phyloP scores from a whole-genome alignment of 2,888 invertebrate species.

The Abscondita cerata region DNA sequence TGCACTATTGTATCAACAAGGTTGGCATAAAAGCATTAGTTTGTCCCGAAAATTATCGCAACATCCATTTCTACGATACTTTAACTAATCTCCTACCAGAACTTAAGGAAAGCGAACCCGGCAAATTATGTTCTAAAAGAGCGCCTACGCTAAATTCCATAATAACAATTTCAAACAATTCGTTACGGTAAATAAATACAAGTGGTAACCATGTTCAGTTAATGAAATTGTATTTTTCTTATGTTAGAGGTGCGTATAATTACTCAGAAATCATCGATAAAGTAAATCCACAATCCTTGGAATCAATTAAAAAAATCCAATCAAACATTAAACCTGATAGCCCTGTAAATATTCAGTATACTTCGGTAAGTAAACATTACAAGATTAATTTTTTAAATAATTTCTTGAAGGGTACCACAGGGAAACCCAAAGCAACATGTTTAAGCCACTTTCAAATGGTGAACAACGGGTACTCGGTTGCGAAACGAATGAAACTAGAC shows the following conservation, averaged over 20 bases:
- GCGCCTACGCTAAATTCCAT: no score
- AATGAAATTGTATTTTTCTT: no score
- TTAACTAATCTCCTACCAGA: no score
- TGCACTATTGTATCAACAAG: no score
- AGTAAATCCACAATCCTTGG: constrained; percentile 48
- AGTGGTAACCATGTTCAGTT: no score
- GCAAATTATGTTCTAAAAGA: no score
- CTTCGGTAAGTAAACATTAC: constrained; percentile 65
- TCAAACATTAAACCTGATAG: constrained; percentile 68
- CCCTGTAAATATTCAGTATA: constrained; percentile 80
- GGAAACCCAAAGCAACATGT: constrained; percentile 76
- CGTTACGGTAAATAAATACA: no score
- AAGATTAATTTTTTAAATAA: neutral
- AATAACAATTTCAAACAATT: no score
- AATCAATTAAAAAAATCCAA: constrained; percentile 57
- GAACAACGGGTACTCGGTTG: constrained; percentile 77
- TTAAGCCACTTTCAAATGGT: constrained; percentile 75
- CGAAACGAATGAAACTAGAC: constrained; percentile 60
- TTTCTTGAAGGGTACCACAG: constrained; percentile 60
- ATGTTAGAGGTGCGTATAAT: constrained; percentile 60
- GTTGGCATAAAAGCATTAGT: no score
- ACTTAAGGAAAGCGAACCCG: no score
- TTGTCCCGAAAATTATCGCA: no score
- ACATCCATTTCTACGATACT: no score
- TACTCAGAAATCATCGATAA: constrained; percentile 56